Conservation (phyloP, 2,113 vertebrate species). For the Gobius niger region DNA sequence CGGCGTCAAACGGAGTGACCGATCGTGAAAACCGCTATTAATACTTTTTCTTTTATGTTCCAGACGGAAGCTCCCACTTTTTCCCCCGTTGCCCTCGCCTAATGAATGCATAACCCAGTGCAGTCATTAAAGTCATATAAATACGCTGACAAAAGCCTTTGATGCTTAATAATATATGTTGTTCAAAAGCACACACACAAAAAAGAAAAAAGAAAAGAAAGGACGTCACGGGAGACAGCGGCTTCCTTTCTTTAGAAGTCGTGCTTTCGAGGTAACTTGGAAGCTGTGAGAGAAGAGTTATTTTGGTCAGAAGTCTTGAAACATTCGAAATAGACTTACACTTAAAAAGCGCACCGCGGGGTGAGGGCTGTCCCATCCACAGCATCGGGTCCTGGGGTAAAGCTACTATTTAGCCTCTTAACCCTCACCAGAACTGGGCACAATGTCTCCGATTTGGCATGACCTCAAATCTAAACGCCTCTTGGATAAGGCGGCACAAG, state of each 20-base stretch:
- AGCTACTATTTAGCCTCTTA: too few relatives aligned
- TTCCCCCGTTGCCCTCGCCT: constrained; percentile 27
- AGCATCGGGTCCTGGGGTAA: too few relatives aligned
- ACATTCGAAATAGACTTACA: background rate
- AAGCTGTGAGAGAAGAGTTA: constrained; percentile 15
- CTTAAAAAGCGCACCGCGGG: too few relatives aligned
- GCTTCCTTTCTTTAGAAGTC: constrained; percentile 43
- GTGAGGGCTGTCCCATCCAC: too few relatives aligned
- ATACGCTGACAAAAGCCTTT: constrained; percentile 68
- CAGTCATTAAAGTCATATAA: constrained; percentile 49
- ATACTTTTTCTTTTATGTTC: constrained; percentile 57
- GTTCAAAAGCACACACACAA: constrained; percentile 45
- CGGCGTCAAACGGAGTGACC: constrained; percentile 51
- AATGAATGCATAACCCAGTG: constrained; percentile 50
- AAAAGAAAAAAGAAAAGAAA: constrained; percentile 58
- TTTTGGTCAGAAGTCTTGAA: background rate
- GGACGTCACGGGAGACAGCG: constrained; percentile 64
- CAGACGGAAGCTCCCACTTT: constrained; percentile 29
- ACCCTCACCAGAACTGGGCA: too few relatives aligned
- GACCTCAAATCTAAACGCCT: too few relatives aligned
- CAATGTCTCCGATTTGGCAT: too few relatives aligned
- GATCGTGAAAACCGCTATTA: constrained; percentile 41
- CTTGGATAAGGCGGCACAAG: too few relatives aligned
- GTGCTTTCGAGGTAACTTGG: constrained; percentile 68
- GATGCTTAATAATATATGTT: constrained; percentile 67